These are phyloP conservation scores for Caenorhabditis remanei DNA, from an alignment of 1,140 invertebrate species.

Conservation along the genomic window DNA sequence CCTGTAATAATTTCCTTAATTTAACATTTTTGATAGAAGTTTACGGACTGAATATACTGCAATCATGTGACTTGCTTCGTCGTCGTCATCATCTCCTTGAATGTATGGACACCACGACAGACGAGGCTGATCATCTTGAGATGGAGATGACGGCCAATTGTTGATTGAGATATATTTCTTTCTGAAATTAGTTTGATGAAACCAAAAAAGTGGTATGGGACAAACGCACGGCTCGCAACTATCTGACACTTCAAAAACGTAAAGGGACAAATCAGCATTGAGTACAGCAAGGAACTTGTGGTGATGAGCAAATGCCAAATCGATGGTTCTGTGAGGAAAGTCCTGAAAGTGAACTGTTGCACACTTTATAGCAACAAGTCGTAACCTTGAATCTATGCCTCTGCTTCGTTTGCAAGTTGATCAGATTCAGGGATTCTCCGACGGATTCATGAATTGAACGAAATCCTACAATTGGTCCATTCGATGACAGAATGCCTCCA, in stretches of 20 bases:
- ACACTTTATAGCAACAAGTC: background rate
- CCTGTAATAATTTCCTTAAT: background rate
- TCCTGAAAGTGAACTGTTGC: background rate
- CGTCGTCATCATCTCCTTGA: constrained; percentile 25
- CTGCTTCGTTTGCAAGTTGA: constrained; percentile 22
- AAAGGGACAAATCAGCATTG: background rate
- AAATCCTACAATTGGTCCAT: constrained; percentile 21
- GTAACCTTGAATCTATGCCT: constrained; percentile 11
- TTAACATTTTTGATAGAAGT: background rate
- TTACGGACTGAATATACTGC: constrained; percentile 4
- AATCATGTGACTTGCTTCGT: background rate
- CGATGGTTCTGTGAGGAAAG: background rate
- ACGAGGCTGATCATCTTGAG: background rate
- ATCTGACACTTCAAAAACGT: constrained; percentile 12
- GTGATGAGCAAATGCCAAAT: constrained; percentile 20
- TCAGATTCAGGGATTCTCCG: background rate
- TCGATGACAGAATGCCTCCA: constrained; percentile 5
- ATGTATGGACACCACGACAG: constrained; percentile 38
- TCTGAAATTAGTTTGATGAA: background rate
- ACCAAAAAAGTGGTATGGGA: background rate
- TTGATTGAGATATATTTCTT: constrained; percentile 11
- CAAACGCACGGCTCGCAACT: background rate
- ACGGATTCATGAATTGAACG: constrained; percentile 24
- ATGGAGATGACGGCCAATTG: background rate
- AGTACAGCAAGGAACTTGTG: constrained; percentile 26